Base-by-base conservation (phyloP, 2,113 vertebrate species). In the Antennarius striatus region DNA sequence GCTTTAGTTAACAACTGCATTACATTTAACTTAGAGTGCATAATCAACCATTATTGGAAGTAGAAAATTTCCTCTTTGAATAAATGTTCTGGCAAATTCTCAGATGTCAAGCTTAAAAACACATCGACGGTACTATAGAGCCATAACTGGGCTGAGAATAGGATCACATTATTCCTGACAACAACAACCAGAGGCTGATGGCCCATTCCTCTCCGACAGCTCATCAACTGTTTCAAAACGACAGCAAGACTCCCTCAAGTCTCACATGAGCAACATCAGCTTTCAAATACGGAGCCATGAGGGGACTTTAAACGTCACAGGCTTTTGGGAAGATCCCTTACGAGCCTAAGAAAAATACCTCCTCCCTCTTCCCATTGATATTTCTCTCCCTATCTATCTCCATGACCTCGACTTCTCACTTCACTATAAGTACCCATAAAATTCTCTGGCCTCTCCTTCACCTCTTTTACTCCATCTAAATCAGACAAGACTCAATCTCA, bases 171-270 rank as follows among this genome's bases (percentile, higher is more conserved):
- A 40, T 52, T 78, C 55, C 61, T 77, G 75, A 77, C 64, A 71
- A 53, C 47, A 68, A 29, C 55, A 54, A 45, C 71, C 32, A 28
- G 13, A 56, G 48, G 15, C 43, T 43, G 22, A 13, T 64, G 77
- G 71, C 64, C 46, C 40, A n/a, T 49, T 65, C 58, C 59, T 73
- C 57, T 56, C 70, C 32, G 42, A 73, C 84, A 89, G 70, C 57
- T 85, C 86, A 82, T 88, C 86, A 76, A 82, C 14, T 78, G 40
- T 67, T 84, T 70, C 29, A 36, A 58, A 58, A 22, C 54, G 47
- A 13, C 47, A 29, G 79, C 73, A 73, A 80, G 70, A 63, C 61
- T 47, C 55, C 61, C 61, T 61, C 68, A 60, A 80, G 73, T 60
- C 45, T 75, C 40, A 1, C 30, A 74, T 73, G 67, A 65, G 60